These are phyloP conservation scores for Ormyrus thymus DNA, from an alignment of 2,888 invertebrate genomes.

Conservation along the genomic window DNA sequence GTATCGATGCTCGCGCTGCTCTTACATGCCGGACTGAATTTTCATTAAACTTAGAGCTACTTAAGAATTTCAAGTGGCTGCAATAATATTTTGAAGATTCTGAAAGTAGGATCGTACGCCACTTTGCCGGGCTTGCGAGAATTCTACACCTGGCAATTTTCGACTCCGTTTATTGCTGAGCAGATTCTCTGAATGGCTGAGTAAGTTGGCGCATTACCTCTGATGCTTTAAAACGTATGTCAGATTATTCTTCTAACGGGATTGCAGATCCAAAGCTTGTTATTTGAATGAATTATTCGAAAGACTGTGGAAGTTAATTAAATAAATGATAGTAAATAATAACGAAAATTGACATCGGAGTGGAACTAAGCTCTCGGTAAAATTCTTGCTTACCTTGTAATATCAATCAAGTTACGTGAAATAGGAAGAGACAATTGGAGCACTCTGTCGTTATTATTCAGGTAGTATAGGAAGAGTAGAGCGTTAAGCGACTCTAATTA, in stretches of 20 bases:
- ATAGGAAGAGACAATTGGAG: slow-evolving; percentile 41
- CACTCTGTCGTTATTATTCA: slow-evolving; percentile 63
- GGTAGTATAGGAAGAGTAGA: slow-evolving; percentile 56
- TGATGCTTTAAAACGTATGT: too few relatives aligned
- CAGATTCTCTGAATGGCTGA: too few relatives aligned
- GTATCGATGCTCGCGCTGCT: slow-evolving; percentile 11
- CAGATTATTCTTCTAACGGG: too few relatives aligned
- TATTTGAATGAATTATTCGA: too few relatives aligned
- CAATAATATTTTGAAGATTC: slow-evolving; percentile 9
- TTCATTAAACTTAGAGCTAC: slow-evolving; percentile 26
- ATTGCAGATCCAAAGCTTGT: too few relatives aligned
- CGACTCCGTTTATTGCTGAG: too few relatives aligned
- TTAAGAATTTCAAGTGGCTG: slow-evolving; percentile 15
- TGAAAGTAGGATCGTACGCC: too few relatives aligned
- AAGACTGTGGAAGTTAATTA: too few relatives aligned
- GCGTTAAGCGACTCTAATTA: slow-evolving; percentile 68
- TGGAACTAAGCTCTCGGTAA: neutral
- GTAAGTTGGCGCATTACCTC: too few relatives aligned
- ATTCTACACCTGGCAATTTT: too few relatives aligned
- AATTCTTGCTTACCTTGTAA: slow-evolving; percentile 1
- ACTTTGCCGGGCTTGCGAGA: too few relatives aligned
- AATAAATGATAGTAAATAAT: too few relatives aligned
- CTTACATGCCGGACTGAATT: neutral
- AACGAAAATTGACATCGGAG: neutral
- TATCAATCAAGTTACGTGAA: slow-evolving; percentile 38